Evolutionary conservation across 2,113 vertebrate species (phyloP), one percentile per base, ranked within the genome.

Genomic region (Speoplatyrhinus poulsoni): DNA sequence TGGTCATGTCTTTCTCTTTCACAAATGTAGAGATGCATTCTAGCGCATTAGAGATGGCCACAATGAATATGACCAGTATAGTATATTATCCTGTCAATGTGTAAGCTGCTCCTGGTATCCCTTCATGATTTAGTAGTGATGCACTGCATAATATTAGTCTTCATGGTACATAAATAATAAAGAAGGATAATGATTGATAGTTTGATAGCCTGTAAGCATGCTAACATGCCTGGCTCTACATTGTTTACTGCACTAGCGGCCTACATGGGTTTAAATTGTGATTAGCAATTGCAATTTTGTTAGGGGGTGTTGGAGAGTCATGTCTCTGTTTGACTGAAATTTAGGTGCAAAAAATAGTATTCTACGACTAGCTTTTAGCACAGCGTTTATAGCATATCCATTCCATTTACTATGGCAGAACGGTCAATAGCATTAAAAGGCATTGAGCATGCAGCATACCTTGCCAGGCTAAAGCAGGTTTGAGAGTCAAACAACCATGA

Each of bases 41-140:
- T 72, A 70, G 60, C 74, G 59, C 65, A 53, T 68, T 58, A 19
- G 62, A 79, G 72, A 71, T 76, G 81, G 67, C 61, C 73, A 6
- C 47, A 46, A 67, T 80, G 77, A 85, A 88, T 70, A 75, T 79
- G 59, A 76, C 59, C 77, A 67, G 69, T 82, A 19, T 19, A 19
- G 19, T 26, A 75, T 82, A 85, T 84, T 68, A 70, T 82, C 63
- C 72, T 65, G 76, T 82, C 76, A 67, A 15, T 17, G 47, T 69
- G 61, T 70, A 58, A 52, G 32, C 19, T 41, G 49, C 58, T 52
- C 50, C 63, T 54, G 46, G 60, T 56, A 15, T 12, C 46, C 56
- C 32, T 7, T 56, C 57, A 33, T 16, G 65, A 52, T 50, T 69
- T 76, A 46, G 69, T 70, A 54, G 41, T 46, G 60, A 56, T 54